Conservation (phyloP, 2,113 vertebrate genomes). For the Gracilinanus agilis region DNA sequence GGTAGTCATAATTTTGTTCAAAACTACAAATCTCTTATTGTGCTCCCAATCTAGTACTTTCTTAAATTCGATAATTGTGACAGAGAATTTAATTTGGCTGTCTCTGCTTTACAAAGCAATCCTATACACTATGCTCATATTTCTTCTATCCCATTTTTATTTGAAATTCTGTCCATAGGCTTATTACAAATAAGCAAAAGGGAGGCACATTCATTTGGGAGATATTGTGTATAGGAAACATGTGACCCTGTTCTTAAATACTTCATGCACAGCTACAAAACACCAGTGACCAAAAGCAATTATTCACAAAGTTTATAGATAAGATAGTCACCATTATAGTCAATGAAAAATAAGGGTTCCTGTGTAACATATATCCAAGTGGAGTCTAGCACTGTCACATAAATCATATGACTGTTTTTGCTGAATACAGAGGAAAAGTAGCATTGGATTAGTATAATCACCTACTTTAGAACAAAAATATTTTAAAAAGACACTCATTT, state of each 20-base stretch:
- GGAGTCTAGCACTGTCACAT: too few species aligned
- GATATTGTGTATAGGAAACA: background rate
- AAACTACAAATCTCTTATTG: background rate
- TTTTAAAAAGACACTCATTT: fast-evolving
- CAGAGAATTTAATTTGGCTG: background rate
- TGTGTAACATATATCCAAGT: background rate
- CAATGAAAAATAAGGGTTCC: background rate
- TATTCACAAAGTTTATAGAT: background rate
- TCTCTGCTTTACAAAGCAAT: background rate
- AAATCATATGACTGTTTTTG: fast-evolving
- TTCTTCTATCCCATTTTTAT: background rate
- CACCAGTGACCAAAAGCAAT: background rate
- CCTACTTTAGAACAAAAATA: background rate
- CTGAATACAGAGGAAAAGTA: background rate
- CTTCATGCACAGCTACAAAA: background rate
- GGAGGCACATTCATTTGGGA: background rate
- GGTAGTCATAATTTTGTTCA: background rate
- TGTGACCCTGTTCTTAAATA: background rate
- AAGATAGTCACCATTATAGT: background rate
- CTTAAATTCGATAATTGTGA: background rate
- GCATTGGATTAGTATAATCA: background rate
- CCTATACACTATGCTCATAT: background rate
- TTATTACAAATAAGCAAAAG: background rate
- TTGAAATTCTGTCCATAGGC: background rate
- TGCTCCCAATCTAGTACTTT: background rate